These are phyloP conservation scores for Crenuchus spilurus DNA, from an alignment of 2,797 vertebrate genomes.

Conservation along the genomic window DNA sequence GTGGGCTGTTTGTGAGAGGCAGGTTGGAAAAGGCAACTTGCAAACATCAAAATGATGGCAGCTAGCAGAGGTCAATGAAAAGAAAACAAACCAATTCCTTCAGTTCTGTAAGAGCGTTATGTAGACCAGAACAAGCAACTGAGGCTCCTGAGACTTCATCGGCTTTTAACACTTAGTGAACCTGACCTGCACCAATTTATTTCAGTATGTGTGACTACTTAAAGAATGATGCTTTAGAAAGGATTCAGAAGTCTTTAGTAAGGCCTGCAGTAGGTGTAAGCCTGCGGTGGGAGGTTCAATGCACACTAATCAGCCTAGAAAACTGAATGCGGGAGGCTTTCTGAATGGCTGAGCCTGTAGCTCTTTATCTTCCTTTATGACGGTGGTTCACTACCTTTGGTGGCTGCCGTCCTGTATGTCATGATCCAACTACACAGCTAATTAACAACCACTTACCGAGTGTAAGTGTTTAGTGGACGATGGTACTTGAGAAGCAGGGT, in stretches of 20 bases:
- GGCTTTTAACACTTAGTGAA: constrained; percentile 6
- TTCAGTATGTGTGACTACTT: background rate
- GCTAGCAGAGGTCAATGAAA: constrained; percentile 22
- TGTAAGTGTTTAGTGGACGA: too few relatives aligned
- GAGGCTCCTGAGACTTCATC: background rate
- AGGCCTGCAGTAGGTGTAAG: too few relatives aligned
- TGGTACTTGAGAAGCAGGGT: too few relatives aligned
- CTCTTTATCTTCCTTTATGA: too few relatives aligned
- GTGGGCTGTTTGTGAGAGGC: constrained; percentile 8
- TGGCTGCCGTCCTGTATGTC: too few relatives aligned
- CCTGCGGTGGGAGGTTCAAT: too few relatives aligned
- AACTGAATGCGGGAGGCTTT: too few relatives aligned
- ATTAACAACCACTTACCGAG: too few relatives aligned
- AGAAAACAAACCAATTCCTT: constrained; percentile 24
- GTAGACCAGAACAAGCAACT: background rate
- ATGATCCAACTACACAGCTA: too few relatives aligned
- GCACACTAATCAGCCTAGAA: too few relatives aligned
- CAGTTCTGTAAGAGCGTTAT: background rate
- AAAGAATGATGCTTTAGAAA: background rate
- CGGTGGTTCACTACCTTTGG: too few relatives aligned
- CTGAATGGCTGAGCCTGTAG: too few relatives aligned
- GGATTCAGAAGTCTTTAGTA: background rate
- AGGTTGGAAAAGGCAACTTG: background rate
- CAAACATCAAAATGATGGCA: constrained; percentile 22
- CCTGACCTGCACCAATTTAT: constrained; percentile 27